A percentile compares a stretch with the other conserved stretches of the same genome.
Evolutionary conservation across 2,888 invertebrate species (phyloP).

Genomic region (Pharmacophagus antenor): DNA sequence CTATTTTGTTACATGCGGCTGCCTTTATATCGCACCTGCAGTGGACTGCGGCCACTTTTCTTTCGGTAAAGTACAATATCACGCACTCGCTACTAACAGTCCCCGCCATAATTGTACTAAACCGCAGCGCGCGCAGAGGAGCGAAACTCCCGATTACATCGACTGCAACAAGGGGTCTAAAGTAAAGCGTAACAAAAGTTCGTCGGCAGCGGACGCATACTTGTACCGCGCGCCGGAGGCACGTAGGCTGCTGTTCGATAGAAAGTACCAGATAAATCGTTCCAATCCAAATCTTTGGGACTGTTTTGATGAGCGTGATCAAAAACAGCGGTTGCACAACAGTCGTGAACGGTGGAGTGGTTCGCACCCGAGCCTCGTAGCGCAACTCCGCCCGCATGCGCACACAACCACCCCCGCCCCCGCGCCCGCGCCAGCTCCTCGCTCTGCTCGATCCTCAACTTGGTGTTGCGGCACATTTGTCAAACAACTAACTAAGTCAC

Average conservation of each 20-base stretch:
- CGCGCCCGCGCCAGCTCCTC: conserved; percentile 40
- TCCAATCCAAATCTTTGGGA: conserved; percentile 76
- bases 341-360: conserved; percentile 64
- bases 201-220: conserved; percentile 69
- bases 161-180: conserved; percentile 58
- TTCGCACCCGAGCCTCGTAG: conserved; percentile 63
- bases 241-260: conserved; percentile 61
- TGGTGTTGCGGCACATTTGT: conserved; percentile 92
- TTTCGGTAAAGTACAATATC: conserved; percentile 86
- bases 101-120: conserved; percentile 70
- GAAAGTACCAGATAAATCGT: conserved; percentile 69
- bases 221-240: conserved; percentile 62
- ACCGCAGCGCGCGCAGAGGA: conserved; percentile 58
- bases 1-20: conserved; percentile 82
- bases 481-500: conserved; percentile 88
- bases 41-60: conserved; percentile 84
- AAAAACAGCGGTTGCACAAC: conserved; percentile 44
- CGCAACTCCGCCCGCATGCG: conserved; percentile 40
- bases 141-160: conserved; percentile 61
- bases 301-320: conserved; percentile 53
- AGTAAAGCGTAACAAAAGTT: conserved; percentile 76
- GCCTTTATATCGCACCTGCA: conserved; percentile 81
- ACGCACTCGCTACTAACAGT: conserved; percentile 81
- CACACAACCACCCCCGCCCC: conserved; percentile 35
- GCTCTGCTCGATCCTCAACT: conserved; percentile 83